Evolutionary conservation across 2,113 vertebrate genomes (phyloP).

Genomic region (Phyllopteryx taeniolatus): DNA sequence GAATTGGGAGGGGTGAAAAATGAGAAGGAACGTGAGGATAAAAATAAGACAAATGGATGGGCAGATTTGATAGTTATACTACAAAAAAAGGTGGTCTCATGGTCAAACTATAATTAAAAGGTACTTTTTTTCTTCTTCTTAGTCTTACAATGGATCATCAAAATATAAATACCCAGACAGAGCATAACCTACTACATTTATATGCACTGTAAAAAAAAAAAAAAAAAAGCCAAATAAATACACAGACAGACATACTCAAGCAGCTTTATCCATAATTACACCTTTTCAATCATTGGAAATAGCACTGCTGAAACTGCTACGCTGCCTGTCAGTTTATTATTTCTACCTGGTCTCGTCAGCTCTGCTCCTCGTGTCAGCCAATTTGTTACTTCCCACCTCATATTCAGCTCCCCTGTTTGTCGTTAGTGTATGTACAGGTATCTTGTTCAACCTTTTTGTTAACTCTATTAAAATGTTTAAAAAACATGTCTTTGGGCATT

Average conservation of each 20-base stretch:
- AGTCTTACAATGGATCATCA: neutral
- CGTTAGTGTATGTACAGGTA: too few species aligned
- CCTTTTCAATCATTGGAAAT: neutral
- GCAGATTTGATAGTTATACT: constrained; percentile 6
- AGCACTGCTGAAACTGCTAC: neutral
- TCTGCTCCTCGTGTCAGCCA: too few species aligned
- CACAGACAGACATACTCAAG: neutral
- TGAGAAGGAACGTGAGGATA: constrained; percentile 9
- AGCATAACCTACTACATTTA: neutral
- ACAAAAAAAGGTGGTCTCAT: neutral
- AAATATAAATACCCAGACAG: neutral
- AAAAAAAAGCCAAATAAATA: neutral
- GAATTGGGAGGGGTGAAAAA: constrained; percentile 21
- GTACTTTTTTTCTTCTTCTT: neutral
- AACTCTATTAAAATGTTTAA: too few species aligned
- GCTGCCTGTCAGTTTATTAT: too few species aligned
- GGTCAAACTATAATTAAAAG: neutral
- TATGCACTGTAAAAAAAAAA: neutral
- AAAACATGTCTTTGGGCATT: too few species aligned
- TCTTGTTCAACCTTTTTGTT: too few species aligned
- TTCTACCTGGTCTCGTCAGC: too few species aligned
- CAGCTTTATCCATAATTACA: neutral
- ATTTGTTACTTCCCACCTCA: too few species aligned
- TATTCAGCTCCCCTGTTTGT: too few species aligned
- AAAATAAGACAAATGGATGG: constrained; percentile 37